Evolutionary conservation across 2,797 vertebrate genomes (phyloP).

Genomic region (Psittacula echo): DNA sequence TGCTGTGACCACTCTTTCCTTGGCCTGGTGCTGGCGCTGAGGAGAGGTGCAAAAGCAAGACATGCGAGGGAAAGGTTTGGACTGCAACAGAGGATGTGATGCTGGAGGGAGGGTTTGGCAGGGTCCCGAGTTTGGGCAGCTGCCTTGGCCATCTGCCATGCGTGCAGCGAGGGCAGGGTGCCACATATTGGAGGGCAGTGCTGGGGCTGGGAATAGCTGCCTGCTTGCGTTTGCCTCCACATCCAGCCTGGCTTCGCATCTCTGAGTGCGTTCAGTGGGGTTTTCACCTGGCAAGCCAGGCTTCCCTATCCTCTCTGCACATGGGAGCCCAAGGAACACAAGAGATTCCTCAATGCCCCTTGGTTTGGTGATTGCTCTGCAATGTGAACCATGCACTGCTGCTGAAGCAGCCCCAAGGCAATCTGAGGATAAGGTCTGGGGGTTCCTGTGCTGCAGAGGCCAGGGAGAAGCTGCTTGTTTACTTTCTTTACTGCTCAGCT

Average conservation of each 20-base stretch:
- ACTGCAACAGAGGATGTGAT: background rate
- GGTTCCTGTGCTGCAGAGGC: background rate
- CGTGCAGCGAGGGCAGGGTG: rapidly evolving
- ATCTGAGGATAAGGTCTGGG: background rate
- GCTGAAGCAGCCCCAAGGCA: background rate
- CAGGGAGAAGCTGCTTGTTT: conserved; percentile 20
- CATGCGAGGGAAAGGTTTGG: background rate
- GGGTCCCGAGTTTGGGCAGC: background rate
- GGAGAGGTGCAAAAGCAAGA: background rate
- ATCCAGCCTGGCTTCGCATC: background rate
- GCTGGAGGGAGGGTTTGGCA: background rate
- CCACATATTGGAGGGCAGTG: rapidly evolving
- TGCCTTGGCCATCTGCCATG: background rate
- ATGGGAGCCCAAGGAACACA: background rate
- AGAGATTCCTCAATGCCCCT: background rate
- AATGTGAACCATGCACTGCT: rapidly evolving
- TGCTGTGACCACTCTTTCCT: rapidly evolving
- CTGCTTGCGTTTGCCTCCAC: rapidly evolving
- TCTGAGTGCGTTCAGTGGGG: background rate
- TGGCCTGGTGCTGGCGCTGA: background rate
- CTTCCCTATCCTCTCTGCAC: background rate
- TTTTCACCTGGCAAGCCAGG: rapidly evolving
- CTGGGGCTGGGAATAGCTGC: background rate
- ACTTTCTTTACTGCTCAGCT: conserved; percentile 18
- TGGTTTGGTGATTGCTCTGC: rapidly evolving